These are phyloP conservation scores for Lepidonotus clava DNA, from an alignment of 2,888 invertebrate species.

Conservation along the genomic window DNA sequence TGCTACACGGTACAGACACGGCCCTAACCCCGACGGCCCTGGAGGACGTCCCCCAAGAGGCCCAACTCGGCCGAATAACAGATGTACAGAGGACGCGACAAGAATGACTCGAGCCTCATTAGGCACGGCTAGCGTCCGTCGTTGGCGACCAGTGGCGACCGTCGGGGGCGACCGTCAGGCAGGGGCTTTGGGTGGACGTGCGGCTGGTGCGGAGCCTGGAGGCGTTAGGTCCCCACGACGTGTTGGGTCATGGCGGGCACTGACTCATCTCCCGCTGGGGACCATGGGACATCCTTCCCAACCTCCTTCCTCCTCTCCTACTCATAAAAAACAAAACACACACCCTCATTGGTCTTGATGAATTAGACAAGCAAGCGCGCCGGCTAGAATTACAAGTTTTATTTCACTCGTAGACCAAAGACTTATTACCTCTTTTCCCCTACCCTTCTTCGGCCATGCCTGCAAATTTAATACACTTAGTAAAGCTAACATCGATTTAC, in stretches of 20 bases:
- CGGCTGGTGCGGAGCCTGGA: neutral
- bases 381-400: neutral
- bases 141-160: neutral
- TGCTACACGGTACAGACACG: neutral
- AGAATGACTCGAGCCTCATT: neutral
- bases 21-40: no score
- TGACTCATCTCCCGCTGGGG: slow-evolving; percentile 1
- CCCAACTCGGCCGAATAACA: neutral
- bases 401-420: neutral
- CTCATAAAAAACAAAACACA: neutral
- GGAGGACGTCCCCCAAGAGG: no score
- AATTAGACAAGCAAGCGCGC: neutral
- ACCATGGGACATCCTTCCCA: neutral
- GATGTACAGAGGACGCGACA: neutral
- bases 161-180: neutral
- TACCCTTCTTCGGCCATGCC: neutral
- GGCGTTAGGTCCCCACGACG: neutral
- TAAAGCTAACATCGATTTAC: slow-evolving; percentile 16
- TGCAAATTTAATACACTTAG: neutral
- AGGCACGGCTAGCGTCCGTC: neutral
- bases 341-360: neutral
- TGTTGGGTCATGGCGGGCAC: neutral
- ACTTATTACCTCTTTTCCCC: slow-evolving; percentile 10
- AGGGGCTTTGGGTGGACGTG: neutral
- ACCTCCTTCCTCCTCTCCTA: neutral